These are phyloP conservation scores for Urechis unicinctus DNA, from an alignment of 2,888 invertebrate species.

Conservation along the genomic window DNA sequence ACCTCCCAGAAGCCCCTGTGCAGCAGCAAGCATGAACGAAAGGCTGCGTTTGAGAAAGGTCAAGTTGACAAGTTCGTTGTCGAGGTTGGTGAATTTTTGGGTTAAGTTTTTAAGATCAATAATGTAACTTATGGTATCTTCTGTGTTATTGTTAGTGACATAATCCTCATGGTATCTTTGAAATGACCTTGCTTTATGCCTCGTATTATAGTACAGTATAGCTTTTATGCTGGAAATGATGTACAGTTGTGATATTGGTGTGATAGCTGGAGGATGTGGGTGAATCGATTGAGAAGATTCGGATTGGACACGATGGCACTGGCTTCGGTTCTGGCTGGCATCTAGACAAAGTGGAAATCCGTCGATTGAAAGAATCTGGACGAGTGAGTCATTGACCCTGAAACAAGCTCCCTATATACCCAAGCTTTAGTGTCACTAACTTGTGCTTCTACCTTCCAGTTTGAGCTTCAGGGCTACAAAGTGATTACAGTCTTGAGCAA, in stretches of 20 bases:
- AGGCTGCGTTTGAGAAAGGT: slow-evolving; percentile 36
- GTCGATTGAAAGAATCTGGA: slow-evolving; percentile 37
- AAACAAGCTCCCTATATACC: no score
- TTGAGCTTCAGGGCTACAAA: no score
- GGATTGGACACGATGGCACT: slow-evolving; percentile 45
- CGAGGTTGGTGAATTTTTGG: slow-evolving; percentile 32
- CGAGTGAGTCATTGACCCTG: no score
- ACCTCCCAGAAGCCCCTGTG: slow-evolving; percentile 43
- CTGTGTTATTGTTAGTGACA: not conserved
- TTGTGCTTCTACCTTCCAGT: no score
- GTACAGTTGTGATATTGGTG: not conserved
- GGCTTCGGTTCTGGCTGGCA: slow-evolving; percentile 47
- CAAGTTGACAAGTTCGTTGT: slow-evolving; percentile 39
- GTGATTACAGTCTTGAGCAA: no score
- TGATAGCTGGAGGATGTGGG: slow-evolving; percentile 46
- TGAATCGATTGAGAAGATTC: slow-evolving; percentile 42
- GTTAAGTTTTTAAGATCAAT: no score
- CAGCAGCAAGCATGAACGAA: slow-evolving; percentile 38
- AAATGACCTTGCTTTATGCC: not conserved
- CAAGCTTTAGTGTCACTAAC: no score
- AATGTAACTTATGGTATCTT: no score
- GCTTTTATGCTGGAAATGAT: not conserved
- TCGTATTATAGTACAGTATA: not conserved
- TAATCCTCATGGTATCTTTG: not conserved
- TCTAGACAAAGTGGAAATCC: slow-evolving; percentile 41